A percentile compares a stretch with the other conserved stretches of the same genome.
Evolutionary conservation across 2,888 invertebrate species (phyloP).

Genomic region (Thalpophila matura): DNA sequence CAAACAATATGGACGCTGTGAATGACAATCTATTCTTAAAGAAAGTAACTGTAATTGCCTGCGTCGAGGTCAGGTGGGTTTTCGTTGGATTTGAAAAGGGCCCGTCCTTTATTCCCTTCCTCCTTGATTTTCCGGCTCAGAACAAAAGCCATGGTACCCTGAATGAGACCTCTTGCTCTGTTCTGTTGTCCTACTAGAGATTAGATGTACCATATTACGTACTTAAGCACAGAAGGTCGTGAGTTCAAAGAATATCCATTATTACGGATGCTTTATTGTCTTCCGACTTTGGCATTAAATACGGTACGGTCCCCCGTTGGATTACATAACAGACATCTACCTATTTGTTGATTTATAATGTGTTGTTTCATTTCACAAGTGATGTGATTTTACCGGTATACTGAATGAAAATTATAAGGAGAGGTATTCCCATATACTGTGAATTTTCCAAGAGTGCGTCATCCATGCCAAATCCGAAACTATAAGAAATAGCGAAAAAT

Average conservation of each 20-base stretch:
- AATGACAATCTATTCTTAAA: slow-evolving; percentile 76
- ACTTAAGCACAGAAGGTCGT: slow-evolving; percentile 41
- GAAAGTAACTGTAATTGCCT: slow-evolving; percentile 82
- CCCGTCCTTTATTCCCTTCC: slow-evolving; percentile 72
- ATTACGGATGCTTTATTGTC: slow-evolving; percentile 49
- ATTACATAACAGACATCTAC: slow-evolving; percentile 3
- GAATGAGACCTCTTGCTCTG: slow-evolving; percentile 75
- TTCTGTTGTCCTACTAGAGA: slow-evolving; percentile 68
- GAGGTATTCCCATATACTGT: no score
- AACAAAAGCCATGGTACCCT: slow-evolving; percentile 76
- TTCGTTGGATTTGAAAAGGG: slow-evolving; percentile 78
- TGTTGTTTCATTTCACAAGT: neutral
- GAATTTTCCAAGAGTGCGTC: no score
- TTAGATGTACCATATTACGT: slow-evolving; percentile 46
- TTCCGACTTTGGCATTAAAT: slow-evolving; percentile 14
- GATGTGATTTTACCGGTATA: no score
- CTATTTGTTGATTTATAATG: neutral
- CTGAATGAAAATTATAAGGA: no score
- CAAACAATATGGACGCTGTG: slow-evolving; percentile 59
- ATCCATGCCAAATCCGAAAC: no score
- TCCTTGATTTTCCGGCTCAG: slow-evolving; percentile 79
- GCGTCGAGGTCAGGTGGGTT: slow-evolving; percentile 74
- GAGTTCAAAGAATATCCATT: slow-evolving; percentile 49
- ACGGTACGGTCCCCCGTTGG: neutral
- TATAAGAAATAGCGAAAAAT: no score